Base-by-base conservation (phyloP, 92 coral and sea anemone genomes). In the Meandrina meandrites region DNA sequence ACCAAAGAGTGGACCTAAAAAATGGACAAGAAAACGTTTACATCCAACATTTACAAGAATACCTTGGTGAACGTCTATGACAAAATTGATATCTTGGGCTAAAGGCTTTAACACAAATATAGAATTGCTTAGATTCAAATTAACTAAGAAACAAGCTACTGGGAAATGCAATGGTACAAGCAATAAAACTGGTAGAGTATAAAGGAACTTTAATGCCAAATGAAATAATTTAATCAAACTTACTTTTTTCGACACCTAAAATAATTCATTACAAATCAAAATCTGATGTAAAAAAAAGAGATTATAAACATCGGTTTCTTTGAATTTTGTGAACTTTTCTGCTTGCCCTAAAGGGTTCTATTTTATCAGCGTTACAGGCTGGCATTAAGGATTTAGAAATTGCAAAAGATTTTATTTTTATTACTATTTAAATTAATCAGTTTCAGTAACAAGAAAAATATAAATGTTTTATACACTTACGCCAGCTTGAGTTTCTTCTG, bases 401-500 rank as follows among this genome's bases (percentile, higher is more conserved):
- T 9, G 79, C 17, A 19, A 13, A 14, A 73, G 2, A 31, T 31
- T 73, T 32, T 4, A 42, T 21, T 5, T 14, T 28, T 28, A 69
- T 9, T 27, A 45, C 79, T 40, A 22, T 76, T 40, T 8, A 48
- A 48, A 45, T 42, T 0, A 21, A 76, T 35, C 62, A n/a, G 34
- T 36, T 22, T 8, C 27, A 36, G 53, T 8, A 30, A 47, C 58
- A 45, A 77, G 24, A 50, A 50, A 48, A 9, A 45, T 12, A 47
- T n/a, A 77, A 47, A 13, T 48, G 40, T n/a, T 47, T 77, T 10
- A 8, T 64, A 66, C 31, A 76, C 88, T 85, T 77, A 85, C 88
- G 88, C 15, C n/a, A 85, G 35, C 67, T 85, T 85, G 32, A 77
- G 50, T 54, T 60, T 85, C 37, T 85, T 85, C 76, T 85, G 82